Base-by-base conservation (phyloP, 2,113 vertebrate genomes). In the Channa maculata region DNA sequence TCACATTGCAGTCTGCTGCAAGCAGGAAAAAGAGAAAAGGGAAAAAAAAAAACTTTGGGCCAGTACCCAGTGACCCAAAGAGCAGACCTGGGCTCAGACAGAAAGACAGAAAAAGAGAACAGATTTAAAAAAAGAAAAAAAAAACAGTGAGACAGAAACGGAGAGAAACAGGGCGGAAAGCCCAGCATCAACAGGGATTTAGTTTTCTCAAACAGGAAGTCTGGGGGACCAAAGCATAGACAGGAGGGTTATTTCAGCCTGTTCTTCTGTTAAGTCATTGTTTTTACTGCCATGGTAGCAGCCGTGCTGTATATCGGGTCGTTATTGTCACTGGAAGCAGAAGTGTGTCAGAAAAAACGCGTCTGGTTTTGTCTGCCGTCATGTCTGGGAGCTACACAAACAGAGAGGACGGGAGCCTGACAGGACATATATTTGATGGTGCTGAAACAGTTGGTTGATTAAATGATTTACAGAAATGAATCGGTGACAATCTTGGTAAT, bases 171-270 rank as follows among this genome's bases (percentile, higher is more conserved):
- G 83, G 76, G 76, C 65, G 80, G 90, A 93, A 92, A 93, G 89
- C 89, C 83, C 71, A 48, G 90, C 89, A 88, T 89, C 86, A 90
- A 76, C 88, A 75, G 86, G 92, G 92, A 93, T 92, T 95, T 93
- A 86, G 82, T 72, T 81, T 80, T 75, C 84, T 88, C 91, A 86
- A 92, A 91, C 93, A 93, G 92, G 93, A 94, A 93, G 91, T 91
- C 86, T 90, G 90, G 82, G 63, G 51, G 77, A 82, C 73, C 78
- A 84, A 80, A 89, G 87, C 80, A 86, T 74, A 89, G 92, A 90
- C 89, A 89, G 89, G 75, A 86, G 71, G 71, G 86, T 93, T 92
- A 87, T 93, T 94, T 91, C 81, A 89, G 87, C 68, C 80, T 79
- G 50, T 83, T 91, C 51, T 85, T 80, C 79, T 81, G 83, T 90